Base-by-base conservation (phyloP, 2,888 invertebrate genomes). In the Cosmopolites sordidus region DNA sequence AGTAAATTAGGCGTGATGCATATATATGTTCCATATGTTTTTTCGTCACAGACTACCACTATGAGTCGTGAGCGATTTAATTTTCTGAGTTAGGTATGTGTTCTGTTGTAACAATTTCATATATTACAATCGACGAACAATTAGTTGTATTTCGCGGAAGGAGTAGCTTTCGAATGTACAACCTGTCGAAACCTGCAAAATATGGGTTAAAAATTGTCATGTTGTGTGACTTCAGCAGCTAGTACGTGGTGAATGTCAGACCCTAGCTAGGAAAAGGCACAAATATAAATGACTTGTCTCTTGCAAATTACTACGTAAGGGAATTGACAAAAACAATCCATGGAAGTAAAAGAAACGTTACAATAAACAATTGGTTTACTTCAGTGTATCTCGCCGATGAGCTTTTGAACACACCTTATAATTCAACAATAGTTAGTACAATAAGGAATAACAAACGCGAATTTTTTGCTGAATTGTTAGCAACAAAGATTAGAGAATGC, bases 111-210 rank as follows among this genome's bases (percentile, higher is more conserved):
- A n/a, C n/a, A n/a, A n/a, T n/a, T n/a, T n/a, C n/a, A n/a, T n/a
- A 48, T 16, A 8, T 48, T 6, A 48, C 48, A 16, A 48, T 40
- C 14, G 48, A 48, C 40, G 48, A 48, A 30, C 48, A 48, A 16
- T 40, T 48, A n/a, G n/a, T n/a, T n/a, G 48, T 14, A 22, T 48
- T 48, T 40, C 12, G 48, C 4, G 48, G 48, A 18, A 15, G 27
- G 4, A 40, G 29, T 41, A 17, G 40, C 5, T 40, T 48, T 41
- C n/a, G 44, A 2, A 44, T 44, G 30, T 40, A 37, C 22, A 48
- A 40, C n/a, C 48, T 40, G 14, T 40, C 16, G 18, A 48, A 48
- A 14, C 48, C 48, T 9, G 16, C 40, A 6, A 48, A 48, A 22
- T 48, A 48, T 22, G 48, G 40, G 4, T 1, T 48, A 5, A 48